A percentile compares a stretch with the other conserved stretches of the same genome.
Evolutionary conservation across 1,140 invertebrate genomes (phyloP).

Genomic region (Neodiprion pinetum): DNA sequence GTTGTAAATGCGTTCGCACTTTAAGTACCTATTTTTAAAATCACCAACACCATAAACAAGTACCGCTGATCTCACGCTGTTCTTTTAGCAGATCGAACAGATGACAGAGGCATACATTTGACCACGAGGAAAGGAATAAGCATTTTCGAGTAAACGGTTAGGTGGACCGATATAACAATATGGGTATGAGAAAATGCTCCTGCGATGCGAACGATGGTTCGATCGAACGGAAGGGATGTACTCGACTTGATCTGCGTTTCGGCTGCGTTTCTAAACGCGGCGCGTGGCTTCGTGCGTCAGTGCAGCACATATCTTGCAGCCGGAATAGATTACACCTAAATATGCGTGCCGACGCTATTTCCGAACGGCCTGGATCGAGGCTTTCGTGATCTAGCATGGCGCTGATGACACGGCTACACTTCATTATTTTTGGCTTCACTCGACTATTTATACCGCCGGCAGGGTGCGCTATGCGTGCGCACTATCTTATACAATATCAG

Average conservation of each 20-base stretch:
- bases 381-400: constrained; percentile 15
- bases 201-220: neutral
- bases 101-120: no score
- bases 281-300: constrained; percentile 24
- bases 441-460: constrained; percentile 3
- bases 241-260: neutral
- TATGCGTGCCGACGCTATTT: constrained; percentile 37
- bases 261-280: neutral
- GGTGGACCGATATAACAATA: neutral
- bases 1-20: no score
- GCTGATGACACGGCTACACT: constrained; percentile 3
- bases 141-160: neutral
- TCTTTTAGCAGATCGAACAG: no score
- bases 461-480: neutral
- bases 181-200: neutral
- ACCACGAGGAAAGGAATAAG: no score
- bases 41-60: no score
- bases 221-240: neutral
- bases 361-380: constrained; percentile 40
- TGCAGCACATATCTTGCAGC: constrained; percentile 15
- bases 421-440: constrained; percentile 11
- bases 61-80: no score
- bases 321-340: constrained; percentile 32
- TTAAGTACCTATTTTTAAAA: no score
- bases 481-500: no score